Evolutionary conservation across 2,888 invertebrate species (phyloP), one percentile per base, ranked within the genome.

Genomic region (Phoenoteleia sp.): DNA sequence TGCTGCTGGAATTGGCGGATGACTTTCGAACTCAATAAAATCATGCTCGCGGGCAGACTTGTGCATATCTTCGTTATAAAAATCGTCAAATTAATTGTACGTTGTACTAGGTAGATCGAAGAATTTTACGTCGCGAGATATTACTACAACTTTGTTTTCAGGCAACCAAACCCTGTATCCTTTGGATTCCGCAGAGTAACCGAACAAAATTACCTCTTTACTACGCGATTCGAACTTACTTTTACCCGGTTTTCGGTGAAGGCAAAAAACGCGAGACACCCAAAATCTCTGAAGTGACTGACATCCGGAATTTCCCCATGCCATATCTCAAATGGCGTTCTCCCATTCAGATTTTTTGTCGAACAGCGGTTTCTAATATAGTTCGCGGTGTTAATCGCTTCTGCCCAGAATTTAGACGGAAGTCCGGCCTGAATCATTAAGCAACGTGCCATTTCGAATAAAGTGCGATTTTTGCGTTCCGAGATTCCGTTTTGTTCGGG

Each of bases 331-430:
- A 13, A 29, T 1, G 56, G 29, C n/a, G 56, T 56, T 11, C 19
- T 56, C n/a, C 56, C 33, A 1, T 27, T 3, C 3, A 56, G 19
- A 13, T 11, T 27, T n/a, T 1, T 19, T 5, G 56, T 17, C 2
- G 56, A 29, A 56, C 56, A 56, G 17, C 56, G 56, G n/a, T 56
- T 56, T 13, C 56, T 27, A 2, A 56, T 2, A 15, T 56, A 29
- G 15, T 56, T 56, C 3, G 56, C 29, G 3, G 56, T 56, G 29
- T 56, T 56, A 6, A 56, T 19, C 1, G 33, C 42, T 42, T 42
- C 42, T 2, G 42, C 42, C 42, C 17, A 42, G 17, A 42, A 42
- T 2, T 2, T 15, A 9, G 17, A 3, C 1, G 29, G 29, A 3
- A 56, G 29, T 9, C 56, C 56, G 9, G 56, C 4, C 25, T 56